Evolutionary conservation across 2,888 invertebrate species (phyloP).

Genomic region (Epirrhoe tristata): DNA sequence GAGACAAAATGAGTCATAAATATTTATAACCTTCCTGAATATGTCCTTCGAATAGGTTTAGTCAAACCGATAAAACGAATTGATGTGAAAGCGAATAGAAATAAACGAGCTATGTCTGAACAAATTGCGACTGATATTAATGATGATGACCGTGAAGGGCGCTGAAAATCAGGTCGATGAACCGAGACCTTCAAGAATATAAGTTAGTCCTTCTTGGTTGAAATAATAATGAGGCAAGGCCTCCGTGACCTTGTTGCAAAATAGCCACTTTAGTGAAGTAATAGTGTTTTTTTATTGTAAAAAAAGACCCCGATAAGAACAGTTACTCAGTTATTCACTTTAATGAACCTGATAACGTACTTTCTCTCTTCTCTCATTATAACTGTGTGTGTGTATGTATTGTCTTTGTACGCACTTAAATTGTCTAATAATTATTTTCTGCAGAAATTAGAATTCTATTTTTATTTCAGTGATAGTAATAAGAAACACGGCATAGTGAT

Average conservation of each 20-base stretch:
- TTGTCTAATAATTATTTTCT: too few relatives aligned
- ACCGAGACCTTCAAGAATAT: slow-evolving; percentile 8
- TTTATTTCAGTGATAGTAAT: too few relatives aligned
- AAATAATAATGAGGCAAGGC: background rate
- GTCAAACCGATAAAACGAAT: slow-evolving; percentile 18
- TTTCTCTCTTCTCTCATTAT: too few relatives aligned
- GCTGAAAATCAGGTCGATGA: slow-evolving; percentile 8
- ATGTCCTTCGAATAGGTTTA: slow-evolving; percentile 5
- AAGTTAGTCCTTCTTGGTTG: background rate
- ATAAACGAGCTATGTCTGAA: slow-evolving; percentile 15
- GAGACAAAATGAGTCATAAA: background rate
- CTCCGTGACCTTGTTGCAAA: background rate
- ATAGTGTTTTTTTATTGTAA: background rate
- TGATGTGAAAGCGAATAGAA: slow-evolving; percentile 7
- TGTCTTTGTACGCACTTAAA: too few relatives aligned
- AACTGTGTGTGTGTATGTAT: too few relatives aligned
- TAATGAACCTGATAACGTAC: too few relatives aligned
- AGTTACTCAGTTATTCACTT: too few relatives aligned
- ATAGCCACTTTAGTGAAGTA: background rate
- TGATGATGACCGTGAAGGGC: slow-evolving; percentile 9
- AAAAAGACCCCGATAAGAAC: too few relatives aligned
- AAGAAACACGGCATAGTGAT: background rate
- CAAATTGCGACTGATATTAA: slow-evolving; percentile 20
- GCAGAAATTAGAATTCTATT: too few relatives aligned
- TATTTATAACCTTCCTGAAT: background rate